Evolutionary conservation across 64 coral and sea anemone genomes (phyloP), one percentile per base, ranked within the genome.

Genomic region (Trachythela sp.): DNA sequence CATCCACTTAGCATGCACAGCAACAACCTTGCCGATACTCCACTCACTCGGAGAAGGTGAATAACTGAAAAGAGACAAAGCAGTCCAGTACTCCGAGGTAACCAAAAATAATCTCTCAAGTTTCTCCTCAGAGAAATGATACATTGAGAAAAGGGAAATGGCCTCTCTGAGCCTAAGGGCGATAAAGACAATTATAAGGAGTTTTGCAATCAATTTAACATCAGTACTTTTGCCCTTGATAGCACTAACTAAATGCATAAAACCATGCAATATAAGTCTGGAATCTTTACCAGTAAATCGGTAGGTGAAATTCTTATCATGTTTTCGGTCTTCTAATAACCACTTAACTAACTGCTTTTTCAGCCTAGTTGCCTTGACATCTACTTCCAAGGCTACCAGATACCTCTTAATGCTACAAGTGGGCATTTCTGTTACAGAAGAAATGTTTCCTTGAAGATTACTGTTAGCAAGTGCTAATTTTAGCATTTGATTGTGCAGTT

Each of bases 21-120:
- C n/a, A n/a, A n/a, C n/a, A n/a, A n/a, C 48, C 71, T 92, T 86
- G n/a, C 85, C 91, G 60, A 88, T 88, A 48, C 91, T 87, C 91
- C 91, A 92, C 5, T 88, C 91, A 40, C 70, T 92, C 30, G 85
- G 85, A 36, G 85, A 88, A 9, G 38, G 70, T 52, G n/a, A 27
- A 87, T 34, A 29, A 2, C 70, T 36, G 39, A 92, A 92, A 54
- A 92, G 42, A 29, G 6, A 42, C 38, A 88, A 70, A 56, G 91
- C 91, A 56, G 71, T 84, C 8, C 86, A 92, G 37, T 92, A 92
- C n/a, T n/a, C n/a, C n/a, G n/a, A n/a, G n/a, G n/a, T n/a, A n/a
- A n/a, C n/a, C n/a, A n/a, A n/a, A n/a, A n/a, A n/a, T n/a, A n/a
- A n/a, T n/a, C n/a, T n/a, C n/a, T n/a, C n/a, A n/a, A n/a, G n/a